Base-by-base conservation (phyloP, 2,797 vertebrate genomes). In the Meriones psammophilus region DNA sequence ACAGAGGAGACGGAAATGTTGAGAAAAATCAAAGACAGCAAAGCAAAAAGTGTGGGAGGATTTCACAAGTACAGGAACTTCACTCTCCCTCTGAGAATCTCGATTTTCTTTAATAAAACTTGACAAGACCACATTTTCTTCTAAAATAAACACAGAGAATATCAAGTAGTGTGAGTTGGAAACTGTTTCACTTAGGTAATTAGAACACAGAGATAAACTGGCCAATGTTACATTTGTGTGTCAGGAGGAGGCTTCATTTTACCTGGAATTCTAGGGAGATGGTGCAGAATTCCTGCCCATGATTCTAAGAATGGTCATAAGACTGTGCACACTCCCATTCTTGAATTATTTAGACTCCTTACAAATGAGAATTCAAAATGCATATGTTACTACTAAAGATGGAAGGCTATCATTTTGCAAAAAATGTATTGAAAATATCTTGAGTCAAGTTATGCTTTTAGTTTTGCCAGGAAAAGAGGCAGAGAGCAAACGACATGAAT, bases 1-100 rank as follows among this genome's bases (percentile, higher is more conserved):
- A 83, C 42, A 88, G 54, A 76, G 74, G 20, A 80, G 58, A 84
- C 80, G 95, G 91, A 98, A 96, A 95, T 96, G 90, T 84, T 97
- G 28, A 42, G 97, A 97, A 98, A 98, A 90, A 46, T 24, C 74
- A 46, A 42, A 42, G 42, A 28, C 74, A 42, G 66, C 97, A 97
- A 84, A 62, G 97, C 42, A 69, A 91, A 97, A 97, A 93, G 78
- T 95, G 39, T 12, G 74, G 79, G 71, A n/a, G 24, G 92, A 96
- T 88, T 96, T 88, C 94, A 91, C 56, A 28, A 74, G 26, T 28
- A 54, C 36, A 8, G 71, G 85, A 94, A 78, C 50, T 85, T 60
- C 0, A 0, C 54, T 93, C 22, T 84, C 56, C 30, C 18, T 97
- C 84, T 86, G 91, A 83, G 71, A 96, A 58, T 54, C 85, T 26